A percentile compares a stretch with the other conserved stretches of the same genome.
Evolutionary conservation across 2,888 invertebrate genomes (phyloP).

Genomic region (Tenthredo distinguenda): DNA sequence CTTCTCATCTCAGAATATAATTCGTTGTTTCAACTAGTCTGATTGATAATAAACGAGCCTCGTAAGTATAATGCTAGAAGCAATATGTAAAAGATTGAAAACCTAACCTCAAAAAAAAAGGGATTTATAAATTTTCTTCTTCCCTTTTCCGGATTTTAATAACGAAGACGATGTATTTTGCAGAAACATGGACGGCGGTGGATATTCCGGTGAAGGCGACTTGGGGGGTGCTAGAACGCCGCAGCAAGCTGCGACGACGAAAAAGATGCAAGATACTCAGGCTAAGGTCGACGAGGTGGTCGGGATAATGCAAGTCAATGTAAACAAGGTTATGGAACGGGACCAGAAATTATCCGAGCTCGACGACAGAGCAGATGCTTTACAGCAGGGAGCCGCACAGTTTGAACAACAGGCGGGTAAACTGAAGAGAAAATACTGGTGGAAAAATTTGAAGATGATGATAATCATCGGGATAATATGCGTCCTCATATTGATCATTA

Average conservation of each 20-base stretch:
- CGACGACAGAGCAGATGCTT: conserved; percentile 96
- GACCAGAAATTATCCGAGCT: conserved; percentile 97
- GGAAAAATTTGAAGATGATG: conserved; percentile 99
- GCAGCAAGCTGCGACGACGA: conserved; percentile 89
- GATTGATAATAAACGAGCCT: too few species aligned
- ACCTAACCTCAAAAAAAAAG: too few species aligned
- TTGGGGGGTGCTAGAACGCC: conserved; percentile 90
- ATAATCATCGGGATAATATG: conserved; percentile 93
- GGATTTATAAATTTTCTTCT: too few species aligned
- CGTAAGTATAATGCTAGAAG: too few species aligned
- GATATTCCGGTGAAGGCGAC: conserved; percentile 81
- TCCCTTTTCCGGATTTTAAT: background rate
- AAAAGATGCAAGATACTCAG: conserved; percentile 90
- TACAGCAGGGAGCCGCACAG: conserved; percentile 96
- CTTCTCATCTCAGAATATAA: background rate
- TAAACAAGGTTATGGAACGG: conserved; percentile 96
- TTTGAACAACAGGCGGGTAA: conserved; percentile 98
- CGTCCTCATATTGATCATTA: conserved; percentile 89
- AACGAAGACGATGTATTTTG: background rate
- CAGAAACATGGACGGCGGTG: conserved; percentile 76
- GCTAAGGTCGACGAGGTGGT: conserved; percentile 94
- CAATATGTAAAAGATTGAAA: too few species aligned
- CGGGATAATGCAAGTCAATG: conserved; percentile 97
- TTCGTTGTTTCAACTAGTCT: background rate
- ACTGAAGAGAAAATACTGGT: conserved; percentile 98